Percentiles rank a stretch among this genome's conserved stretches.
phyloP scores from a whole-genome alignment of 2,113 vertebrate genomes.

The Atractosteus spatula region DNA sequence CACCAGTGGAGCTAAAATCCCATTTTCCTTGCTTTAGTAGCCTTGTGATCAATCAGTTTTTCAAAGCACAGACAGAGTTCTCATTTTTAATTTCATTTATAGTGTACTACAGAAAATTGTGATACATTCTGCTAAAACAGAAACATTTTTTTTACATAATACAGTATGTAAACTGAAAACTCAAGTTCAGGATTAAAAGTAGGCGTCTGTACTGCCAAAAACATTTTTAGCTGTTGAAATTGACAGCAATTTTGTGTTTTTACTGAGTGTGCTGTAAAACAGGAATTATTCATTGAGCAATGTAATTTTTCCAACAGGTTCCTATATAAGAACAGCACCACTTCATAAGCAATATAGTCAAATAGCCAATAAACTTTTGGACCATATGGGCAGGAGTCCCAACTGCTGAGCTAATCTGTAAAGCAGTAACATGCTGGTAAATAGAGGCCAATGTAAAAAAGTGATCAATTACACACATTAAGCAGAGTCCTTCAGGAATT shows the following conservation, averaged over 20 bases:
- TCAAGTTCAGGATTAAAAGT: conserved; percentile 41
- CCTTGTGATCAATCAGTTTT: too few relatives aligned
- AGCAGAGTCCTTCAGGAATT: conserved; percentile 93
- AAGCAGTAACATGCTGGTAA: conserved; percentile 88
- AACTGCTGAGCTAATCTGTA: conserved; percentile 91
- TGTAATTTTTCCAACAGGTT: conserved; percentile 80
- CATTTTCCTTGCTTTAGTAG: too few relatives aligned
- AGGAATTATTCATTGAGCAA: conserved; percentile 36
- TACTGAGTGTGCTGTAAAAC: conserved; percentile 40
- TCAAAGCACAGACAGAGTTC: too few relatives aligned
- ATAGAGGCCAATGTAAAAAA: conserved; percentile 83
- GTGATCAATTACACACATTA: conserved; percentile 99
- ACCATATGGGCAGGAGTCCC: conserved; percentile 93
- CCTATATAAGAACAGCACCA: conserved; percentile 67
- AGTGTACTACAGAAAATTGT: too few relatives aligned
- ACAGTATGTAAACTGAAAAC: conserved; percentile 60
- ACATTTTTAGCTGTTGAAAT: conserved; percentile 55
- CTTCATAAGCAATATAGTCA: conserved; percentile 76
- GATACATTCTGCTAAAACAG: too few relatives aligned
- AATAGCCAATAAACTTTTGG: conserved; percentile 75
- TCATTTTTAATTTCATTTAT: too few relatives aligned
- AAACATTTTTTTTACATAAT: conserved; percentile 26
- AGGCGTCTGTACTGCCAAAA: conserved; percentile 38
- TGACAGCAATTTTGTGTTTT: conserved; percentile 27
- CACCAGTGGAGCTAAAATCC: too few relatives aligned